phyloP scores from a whole-genome alignment of 2,888 invertebrate genomes.

The Calameuta filiformis region DNA sequence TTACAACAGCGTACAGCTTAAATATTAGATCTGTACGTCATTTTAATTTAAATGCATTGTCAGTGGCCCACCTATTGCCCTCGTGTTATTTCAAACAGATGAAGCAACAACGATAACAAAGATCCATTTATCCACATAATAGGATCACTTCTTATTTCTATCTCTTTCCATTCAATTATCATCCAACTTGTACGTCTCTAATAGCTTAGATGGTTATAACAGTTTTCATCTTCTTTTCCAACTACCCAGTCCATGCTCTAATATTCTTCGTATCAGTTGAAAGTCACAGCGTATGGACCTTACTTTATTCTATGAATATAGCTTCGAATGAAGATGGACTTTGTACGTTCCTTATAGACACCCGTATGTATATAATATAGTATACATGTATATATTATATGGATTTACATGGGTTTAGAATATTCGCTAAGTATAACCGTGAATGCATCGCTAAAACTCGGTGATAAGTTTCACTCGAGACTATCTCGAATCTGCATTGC shows the following conservation, averaged over 20 bases:
- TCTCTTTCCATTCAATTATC: neutral
- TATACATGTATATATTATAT: too few species aligned
- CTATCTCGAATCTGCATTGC: neutral
- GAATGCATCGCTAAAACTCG: neutral
- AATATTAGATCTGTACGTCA: conserved; percentile 13
- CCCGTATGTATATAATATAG: too few species aligned
- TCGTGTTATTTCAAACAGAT: conserved; percentile 20
- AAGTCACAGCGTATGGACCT: neutral
- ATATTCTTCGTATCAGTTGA: neutral
- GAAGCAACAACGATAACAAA: conserved; percentile 22
- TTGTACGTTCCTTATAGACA: too few species aligned
- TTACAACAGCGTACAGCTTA: conserved; percentile 13
- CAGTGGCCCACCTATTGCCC: conserved; percentile 16
- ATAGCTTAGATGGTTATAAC: neutral
- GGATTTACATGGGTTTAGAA: neutral
- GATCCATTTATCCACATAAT: conserved; percentile 18
- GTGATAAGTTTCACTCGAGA: neutral
- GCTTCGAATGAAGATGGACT: neutral
- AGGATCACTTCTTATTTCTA: conserved; percentile 18
- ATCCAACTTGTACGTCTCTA: neutral
- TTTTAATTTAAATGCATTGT: conserved; percentile 23
- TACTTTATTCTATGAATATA: neutral
- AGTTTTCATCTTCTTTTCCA: neutral
- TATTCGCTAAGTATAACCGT: neutral
- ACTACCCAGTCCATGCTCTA: neutral